phyloP scores from a whole-genome alignment of 2,113 vertebrate species.

The Eretmochelys imbricata region DNA sequence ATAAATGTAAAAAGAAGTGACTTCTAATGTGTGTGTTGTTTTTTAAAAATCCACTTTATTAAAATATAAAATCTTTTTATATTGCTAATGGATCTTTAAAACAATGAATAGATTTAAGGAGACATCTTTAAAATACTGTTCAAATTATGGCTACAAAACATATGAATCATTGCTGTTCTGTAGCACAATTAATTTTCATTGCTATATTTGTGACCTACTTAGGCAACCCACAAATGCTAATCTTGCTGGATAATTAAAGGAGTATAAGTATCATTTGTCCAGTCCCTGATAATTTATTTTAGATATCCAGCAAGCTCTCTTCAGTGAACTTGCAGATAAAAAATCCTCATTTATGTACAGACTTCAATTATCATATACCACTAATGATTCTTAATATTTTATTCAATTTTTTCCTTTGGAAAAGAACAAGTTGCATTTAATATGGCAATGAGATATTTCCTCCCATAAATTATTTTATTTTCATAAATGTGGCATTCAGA shows the following conservation, averaged over 20 bases:
- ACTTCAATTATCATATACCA: constrained; percentile 40
- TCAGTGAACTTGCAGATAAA: constrained; percentile 61
- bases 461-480: neutral
- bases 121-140: constrained; percentile 53
- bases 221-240: constrained; percentile 70
- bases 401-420: constrained; percentile 37
- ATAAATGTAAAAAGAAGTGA: constrained; percentile 29
- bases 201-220: constrained; percentile 73
- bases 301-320: constrained; percentile 61
- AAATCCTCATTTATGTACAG: constrained; percentile 49
- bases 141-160: constrained; percentile 59
- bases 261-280: constrained; percentile 78
- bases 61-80: constrained; percentile 28
- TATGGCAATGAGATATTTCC: constrained; percentile 34
- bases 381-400: constrained; percentile 51
- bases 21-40: constrained; percentile 8
- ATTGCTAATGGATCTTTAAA: constrained; percentile 46
- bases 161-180: constrained; percentile 47
- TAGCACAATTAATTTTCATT: constrained; percentile 70
- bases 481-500: neutral
- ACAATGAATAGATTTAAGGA: constrained; percentile 64
- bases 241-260: constrained; percentile 78
- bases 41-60: constrained; percentile 31
- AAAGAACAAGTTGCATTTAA: constrained; percentile 34
- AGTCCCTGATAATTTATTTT: constrained; percentile 63